Evolutionary conservation across 1,140 invertebrate species (phyloP), one percentile per base, ranked within the genome.

Genomic region (Drosophila albomicans): DNA sequence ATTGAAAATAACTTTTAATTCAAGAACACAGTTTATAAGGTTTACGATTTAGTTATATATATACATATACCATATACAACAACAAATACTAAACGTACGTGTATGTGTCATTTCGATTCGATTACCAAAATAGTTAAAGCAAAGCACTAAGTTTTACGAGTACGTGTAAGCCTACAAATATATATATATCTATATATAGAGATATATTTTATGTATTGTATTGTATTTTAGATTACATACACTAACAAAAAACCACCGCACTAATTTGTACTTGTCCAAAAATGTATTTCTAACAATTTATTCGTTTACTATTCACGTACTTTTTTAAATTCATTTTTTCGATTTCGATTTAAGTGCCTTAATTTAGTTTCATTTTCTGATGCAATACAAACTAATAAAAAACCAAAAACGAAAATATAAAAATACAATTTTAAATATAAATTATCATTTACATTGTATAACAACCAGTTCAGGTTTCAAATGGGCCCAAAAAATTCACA

Each of bases 381-480:
- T 80, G 43, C 58, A 62, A 56, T 45, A 59, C 38, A 64, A 63
- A 63, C 13, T 57, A 62, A 73, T 57, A 56, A 41, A 16, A 13
- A 10, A 20, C 20, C 20, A 38, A 56, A 32, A 43, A 38, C 11
- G 7, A 45, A 35, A 52, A 15, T n/a, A 32, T 45, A 57, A 30
- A 32, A 51, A 59, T 58, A 65, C 75, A 75, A 78, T 49, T 64
- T 38, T 38, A 38, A 7, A 38, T 25, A 11, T 49, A 68, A 56
- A 30, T 52, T 80, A 80, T 80, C 73, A 80, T 84, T 80, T 72
- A 75, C 65, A 49, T 73, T 80, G 65, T 82, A 63, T 71, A 62
- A 68, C 66, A 80, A 84, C 75, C 71, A 85, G 71, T 89, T 89
- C 85, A 89, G 85, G 85, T 89, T 89, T 89, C 85, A 89, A 81